phyloP scores from a whole-genome alignment of 2,888 invertebrate genomes.

The Pachydiplax longipennis region DNA sequence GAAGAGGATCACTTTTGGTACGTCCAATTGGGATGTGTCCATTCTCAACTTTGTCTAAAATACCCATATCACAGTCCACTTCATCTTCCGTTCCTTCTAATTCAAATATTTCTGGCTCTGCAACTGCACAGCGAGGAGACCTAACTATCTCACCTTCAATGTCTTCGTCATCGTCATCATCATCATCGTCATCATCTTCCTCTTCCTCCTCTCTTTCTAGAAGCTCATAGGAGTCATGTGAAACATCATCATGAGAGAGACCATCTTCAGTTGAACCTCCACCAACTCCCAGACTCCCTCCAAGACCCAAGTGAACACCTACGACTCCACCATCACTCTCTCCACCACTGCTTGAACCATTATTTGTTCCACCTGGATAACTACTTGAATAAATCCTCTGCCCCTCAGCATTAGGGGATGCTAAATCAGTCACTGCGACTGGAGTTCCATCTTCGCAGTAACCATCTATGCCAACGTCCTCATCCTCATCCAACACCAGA shows the following conservation, averaged over 20 bases:
- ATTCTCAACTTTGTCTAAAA: constrained; percentile 55
- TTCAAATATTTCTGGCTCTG: constrained; percentile 45
- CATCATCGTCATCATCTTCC: constrained; percentile 61
- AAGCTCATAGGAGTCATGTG: constrained; percentile 88
- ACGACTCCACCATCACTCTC: constrained; percentile 62
- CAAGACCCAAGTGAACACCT: constrained; percentile 48
- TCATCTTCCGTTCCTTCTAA: constrained; percentile 33
- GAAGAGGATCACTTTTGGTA: constrained; percentile 87
- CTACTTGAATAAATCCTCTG: constrained; percentile 82
- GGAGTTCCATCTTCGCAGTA: constrained; percentile 38
- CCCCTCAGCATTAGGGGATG: constrained; percentile 19
- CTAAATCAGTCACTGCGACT: constrained; percentile 60
- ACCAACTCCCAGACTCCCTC: constrained; percentile 52
- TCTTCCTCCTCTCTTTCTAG: constrained; percentile 74
- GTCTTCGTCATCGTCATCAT: constrained; percentile 76
- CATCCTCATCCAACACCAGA: constrained; percentile 43
- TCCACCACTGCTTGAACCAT: constrained; percentile 69
- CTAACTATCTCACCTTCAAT: constrained; percentile 63
- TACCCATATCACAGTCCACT: constrained; percentile 54
- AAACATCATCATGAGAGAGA: constrained; percentile 81
- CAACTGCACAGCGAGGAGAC: constrained; percentile 56
- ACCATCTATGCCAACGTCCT: constrained; percentile 32
- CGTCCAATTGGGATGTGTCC: constrained; percentile 78
- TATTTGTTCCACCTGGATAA: constrained; percentile 80
- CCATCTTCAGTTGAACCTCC: constrained; percentile 53